A percentile compares a stretch with the other conserved stretches of the same genome.
These are phyloP conservation scores for Athrips mouffetella DNA, from an alignment of 2,888 invertebrate genomes.

Conservation along the genomic window DNA sequence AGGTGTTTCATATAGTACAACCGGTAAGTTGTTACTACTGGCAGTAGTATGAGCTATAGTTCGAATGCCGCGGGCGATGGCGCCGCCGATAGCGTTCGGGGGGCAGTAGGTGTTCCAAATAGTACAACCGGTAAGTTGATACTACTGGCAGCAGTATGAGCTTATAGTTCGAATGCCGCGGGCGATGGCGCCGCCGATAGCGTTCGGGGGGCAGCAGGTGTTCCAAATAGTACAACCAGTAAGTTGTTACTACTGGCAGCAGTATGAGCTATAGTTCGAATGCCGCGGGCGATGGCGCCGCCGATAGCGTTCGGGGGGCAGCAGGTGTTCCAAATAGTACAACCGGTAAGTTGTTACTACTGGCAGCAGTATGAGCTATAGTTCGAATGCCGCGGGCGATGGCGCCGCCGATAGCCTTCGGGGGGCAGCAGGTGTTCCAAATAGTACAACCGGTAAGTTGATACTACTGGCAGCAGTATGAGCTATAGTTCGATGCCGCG, in stretches of 20 bases:
- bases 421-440: conserved; percentile 19
- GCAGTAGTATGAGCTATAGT: no score
- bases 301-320: conserved; percentile 6
- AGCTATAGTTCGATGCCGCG: no score
- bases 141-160: no score
- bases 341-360: conserved; percentile 13
- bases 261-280: no score
- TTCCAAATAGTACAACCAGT: conserved; percentile 23
- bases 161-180: no score
- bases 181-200: neutral
- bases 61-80: no score
- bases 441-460: conserved; percentile 21
- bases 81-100: neutral
- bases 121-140: conserved; percentile 19
- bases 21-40: conserved; percentile 10
- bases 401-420: neutral
- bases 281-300: neutral
- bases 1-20: conserved; percentile 22
- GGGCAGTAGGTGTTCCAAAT: conserved; percentile 20
- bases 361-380: no score
- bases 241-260: neutral
- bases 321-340: conserved; percentile 22
- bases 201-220: conserved; percentile 16
- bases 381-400: no score
- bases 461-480: no score